Percentiles rank a stretch among this genome's conserved stretches.
phyloP scores from a whole-genome alignment of 2,113 vertebrate genomes.

The Etheostoma cragini region DNA sequence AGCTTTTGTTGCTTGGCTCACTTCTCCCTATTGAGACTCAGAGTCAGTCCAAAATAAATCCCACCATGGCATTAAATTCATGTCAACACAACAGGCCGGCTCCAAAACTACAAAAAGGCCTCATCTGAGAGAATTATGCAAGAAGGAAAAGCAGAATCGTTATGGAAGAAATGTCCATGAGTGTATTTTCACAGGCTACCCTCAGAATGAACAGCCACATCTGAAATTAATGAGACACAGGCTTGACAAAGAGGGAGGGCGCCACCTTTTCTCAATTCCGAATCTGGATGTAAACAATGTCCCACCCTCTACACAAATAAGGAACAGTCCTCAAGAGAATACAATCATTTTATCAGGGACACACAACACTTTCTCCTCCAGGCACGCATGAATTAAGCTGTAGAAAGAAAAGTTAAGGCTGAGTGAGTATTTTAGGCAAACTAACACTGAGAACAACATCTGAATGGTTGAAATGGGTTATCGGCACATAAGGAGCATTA shows the following conservation, averaged over 20 bases:
- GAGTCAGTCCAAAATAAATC: constrained; percentile 37
- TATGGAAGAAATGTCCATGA: constrained; percentile 38
- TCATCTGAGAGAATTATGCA: constrained; percentile 20
- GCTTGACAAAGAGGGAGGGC: constrained; percentile 58
- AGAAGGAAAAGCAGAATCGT: constrained; percentile 43
- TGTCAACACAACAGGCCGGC: constrained; percentile 29
- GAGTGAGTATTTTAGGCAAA: background rate
- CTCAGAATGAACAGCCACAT: constrained; percentile 61
- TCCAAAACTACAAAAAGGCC: constrained; percentile 44
- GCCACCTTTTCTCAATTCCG: constrained; percentile 67
- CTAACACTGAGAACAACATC: constrained; percentile 45
- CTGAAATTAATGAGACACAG: constrained; percentile 71
- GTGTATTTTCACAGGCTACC: constrained; percentile 41
- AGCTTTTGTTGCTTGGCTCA: constrained; percentile 15
- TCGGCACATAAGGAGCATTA: constrained; percentile 56
- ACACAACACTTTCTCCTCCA: constrained; percentile 72
- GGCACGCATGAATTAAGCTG: constrained; percentile 27
- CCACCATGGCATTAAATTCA: constrained; percentile 26
- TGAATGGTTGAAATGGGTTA: constrained; percentile 64
- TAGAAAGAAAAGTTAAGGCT: background rate
- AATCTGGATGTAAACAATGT: constrained; percentile 71
- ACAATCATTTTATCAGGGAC: constrained; percentile 57
- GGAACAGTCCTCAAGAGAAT: constrained; percentile 62
- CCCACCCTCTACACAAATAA: constrained; percentile 75
- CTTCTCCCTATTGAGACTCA: constrained; percentile 1